These are phyloP conservation scores for Triplophysa yarkandensis DNA, from an alignment of 2,797 vertebrate genomes.

Conservation along the genomic window DNA sequence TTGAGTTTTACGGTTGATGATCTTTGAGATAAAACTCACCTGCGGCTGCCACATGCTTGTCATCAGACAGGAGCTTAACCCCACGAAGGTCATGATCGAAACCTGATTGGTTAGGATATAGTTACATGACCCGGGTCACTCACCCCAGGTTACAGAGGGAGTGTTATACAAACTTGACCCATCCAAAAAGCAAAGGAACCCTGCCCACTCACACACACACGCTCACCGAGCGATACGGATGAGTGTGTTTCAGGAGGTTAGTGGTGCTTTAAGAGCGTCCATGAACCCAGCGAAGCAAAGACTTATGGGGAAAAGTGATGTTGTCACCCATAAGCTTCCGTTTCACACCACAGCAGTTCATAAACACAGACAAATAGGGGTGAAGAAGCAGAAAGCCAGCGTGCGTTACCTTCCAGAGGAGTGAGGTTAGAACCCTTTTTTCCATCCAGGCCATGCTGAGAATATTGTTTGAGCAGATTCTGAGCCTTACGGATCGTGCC, in stretches of 20 bases:
- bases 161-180: constrained; percentile 53
- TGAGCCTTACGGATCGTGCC: constrained; percentile 99
- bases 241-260: constrained; percentile 52
- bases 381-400: constrained; percentile 50
- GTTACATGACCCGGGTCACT: constrained; percentile 68
- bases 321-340: constrained; percentile 50
- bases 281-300: constrained; percentile 34
- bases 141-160: constrained; percentile 44
- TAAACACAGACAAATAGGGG: constrained; percentile 40
- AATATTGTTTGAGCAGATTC: constrained; percentile 99
- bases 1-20: not conserved
- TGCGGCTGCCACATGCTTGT: constrained; percentile 86
- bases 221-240: constrained; percentile 11
- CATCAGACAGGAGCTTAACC: constrained; percentile 90
- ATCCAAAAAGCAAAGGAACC: constrained; percentile 67
- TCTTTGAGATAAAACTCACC: constrained; percentile 79
- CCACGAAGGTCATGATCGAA: constrained; percentile 87
- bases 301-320: constrained; percentile 34
- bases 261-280: constrained; percentile 42
- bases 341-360: constrained; percentile 20
- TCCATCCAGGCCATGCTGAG: constrained; percentile 99
- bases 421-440: constrained; percentile 99
- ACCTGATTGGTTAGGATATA: constrained; percentile 81
- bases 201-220: constrained; percentile 22
- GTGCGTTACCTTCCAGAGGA: constrained; percentile 96